These are phyloP conservation scores for Diarsia brunnea DNA, from an alignment of 2,888 invertebrate species.

Conservation along the genomic window DNA sequence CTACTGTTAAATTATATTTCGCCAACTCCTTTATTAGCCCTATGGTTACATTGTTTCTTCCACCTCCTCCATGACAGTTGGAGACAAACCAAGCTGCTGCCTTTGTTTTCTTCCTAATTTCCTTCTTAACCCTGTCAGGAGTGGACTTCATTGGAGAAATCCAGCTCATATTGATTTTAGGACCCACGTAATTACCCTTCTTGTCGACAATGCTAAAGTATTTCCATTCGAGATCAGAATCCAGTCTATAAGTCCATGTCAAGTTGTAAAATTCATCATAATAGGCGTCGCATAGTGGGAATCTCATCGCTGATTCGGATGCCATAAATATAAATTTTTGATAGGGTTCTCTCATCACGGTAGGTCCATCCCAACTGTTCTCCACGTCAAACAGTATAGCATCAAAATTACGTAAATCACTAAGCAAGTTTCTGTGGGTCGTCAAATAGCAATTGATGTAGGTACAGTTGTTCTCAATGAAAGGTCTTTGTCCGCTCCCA, in stretches of 20 bases:
- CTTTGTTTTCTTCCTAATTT: slow-evolving; percentile 76
- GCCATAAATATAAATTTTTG: slow-evolving; percentile 89
- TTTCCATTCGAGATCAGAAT: slow-evolving; percentile 80
- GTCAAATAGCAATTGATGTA: slow-evolving; percentile 87
- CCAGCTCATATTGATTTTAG: slow-evolving; percentile 81
- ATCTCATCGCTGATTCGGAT: slow-evolving; percentile 76
- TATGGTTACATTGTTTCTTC: slow-evolving; percentile 67
- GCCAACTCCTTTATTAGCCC: slow-evolving; percentile 70
- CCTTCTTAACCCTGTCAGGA: slow-evolving; percentile 67
- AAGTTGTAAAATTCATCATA: slow-evolving; percentile 81
- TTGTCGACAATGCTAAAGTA: slow-evolving; percentile 76
- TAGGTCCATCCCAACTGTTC: slow-evolving; percentile 76
- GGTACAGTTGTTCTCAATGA: slow-evolving; percentile 78
- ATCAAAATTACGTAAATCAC: slow-evolving; percentile 82
- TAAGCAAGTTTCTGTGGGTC: slow-evolving; percentile 73
- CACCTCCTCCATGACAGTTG: slow-evolving; percentile 74
- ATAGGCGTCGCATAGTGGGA: slow-evolving; percentile 74
- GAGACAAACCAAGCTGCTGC: slow-evolving; percentile 85
- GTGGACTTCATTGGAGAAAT: slow-evolving; percentile 71
- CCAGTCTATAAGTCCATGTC: slow-evolving; percentile 82
- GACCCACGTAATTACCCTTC: slow-evolving; percentile 77
- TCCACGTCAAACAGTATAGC: slow-evolving; percentile 90
- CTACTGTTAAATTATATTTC: slow-evolving; percentile 74
- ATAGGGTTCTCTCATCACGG: slow-evolving; percentile 74
- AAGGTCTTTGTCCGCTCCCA: slow-evolving; percentile 75